These are phyloP conservation scores for Drosophila saltans DNA, from an alignment of 1,140 invertebrate species.

Conservation along the genomic window DNA sequence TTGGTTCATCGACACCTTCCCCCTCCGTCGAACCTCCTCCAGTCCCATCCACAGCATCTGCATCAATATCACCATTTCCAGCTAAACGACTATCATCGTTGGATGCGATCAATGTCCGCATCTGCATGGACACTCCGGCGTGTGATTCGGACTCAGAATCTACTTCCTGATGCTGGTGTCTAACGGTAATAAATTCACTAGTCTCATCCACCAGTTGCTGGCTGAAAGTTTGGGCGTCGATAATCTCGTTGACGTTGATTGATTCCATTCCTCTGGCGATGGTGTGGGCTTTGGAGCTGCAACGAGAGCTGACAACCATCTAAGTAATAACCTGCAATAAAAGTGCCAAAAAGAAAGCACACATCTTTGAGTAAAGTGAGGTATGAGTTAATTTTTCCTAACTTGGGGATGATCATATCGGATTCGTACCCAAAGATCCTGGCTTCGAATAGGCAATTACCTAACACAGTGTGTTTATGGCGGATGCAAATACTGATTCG, in stretches of 20 bases:
- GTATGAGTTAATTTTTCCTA: neutral
- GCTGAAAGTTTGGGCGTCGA: slow-evolving; percentile 86
- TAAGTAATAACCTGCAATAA: slow-evolving; percentile 17
- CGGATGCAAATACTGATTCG: neutral
- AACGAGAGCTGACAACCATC: slow-evolving; percentile 11
- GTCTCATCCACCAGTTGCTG: slow-evolving; percentile 84
- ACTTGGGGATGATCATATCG: neutral
- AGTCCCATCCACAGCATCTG: neutral
- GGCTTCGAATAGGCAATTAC: neutral
- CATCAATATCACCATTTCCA: slow-evolving; percentile 5
- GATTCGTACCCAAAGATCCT: neutral
- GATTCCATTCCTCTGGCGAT: slow-evolving; percentile 85
- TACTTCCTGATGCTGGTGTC: slow-evolving; percentile 14
- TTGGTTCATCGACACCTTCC: slow-evolving; percentile 63
- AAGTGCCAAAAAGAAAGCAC: neutral
- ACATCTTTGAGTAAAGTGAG: neutral
- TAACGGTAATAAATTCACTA: slow-evolving; percentile 75
- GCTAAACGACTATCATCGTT: slow-evolving; percentile 9
- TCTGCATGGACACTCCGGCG: slow-evolving; percentile 35
- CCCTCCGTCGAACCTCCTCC: slow-evolving; percentile 15
- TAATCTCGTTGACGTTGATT: slow-evolving; percentile 87
- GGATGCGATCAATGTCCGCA: slow-evolving; percentile 26
- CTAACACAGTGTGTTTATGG: neutral
- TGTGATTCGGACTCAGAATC: slow-evolving; percentile 28
- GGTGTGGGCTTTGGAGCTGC: neutral